Evolutionary conservation across 2,888 invertebrate genomes (phyloP), one percentile per base, ranked within the genome.

Genomic region (Dynastes grantii): DNA sequence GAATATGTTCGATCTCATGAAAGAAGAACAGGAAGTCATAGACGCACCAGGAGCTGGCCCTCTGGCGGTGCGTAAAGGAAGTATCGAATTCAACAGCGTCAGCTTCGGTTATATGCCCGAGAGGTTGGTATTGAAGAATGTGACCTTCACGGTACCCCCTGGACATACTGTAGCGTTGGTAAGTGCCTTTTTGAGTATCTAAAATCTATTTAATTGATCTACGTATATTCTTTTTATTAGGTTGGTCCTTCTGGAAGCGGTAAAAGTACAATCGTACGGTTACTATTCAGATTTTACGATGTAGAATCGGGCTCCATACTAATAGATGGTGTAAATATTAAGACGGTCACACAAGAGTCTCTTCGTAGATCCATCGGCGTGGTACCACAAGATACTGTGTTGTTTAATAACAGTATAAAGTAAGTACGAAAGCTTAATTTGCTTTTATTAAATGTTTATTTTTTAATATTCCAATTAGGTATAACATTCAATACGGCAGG

Each of bases 201-300:
- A 55, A 61, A 63, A 64, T 49, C 9, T 53, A 4, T 71, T 73
- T 63, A 53, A 61, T 68, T 53, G 13, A 11, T 45, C 70, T n/a
- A 45, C 27, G 29, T 64, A 0, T 58, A 45, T 29, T 45, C 16
- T 77, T 70, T 29, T 61, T 29, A 67, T 49, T 70, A 94, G 94
- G 96, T 97, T 51, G 97, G 97, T 2, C 95, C 96, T 1, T 95
- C 96, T 2, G 97, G 97, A 22, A 94, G 94, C 75, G 98, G 99
- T 76, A 99, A 99, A 89, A 98, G 98, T 58, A 99, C 99, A 0
- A 95, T 99, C 82, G 95, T 99, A 88, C 92, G 99, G 13, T 90
- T 99, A 6, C 89, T 99, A 55, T 99, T 98, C 91, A 93, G 99
- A 40, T 98, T 99, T 90, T 99, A 97, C 89, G 99, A 99, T 88